Conservation (phyloP, 2,797 vertebrate species). For the Myoxocephalus aenaeus region DNA sequence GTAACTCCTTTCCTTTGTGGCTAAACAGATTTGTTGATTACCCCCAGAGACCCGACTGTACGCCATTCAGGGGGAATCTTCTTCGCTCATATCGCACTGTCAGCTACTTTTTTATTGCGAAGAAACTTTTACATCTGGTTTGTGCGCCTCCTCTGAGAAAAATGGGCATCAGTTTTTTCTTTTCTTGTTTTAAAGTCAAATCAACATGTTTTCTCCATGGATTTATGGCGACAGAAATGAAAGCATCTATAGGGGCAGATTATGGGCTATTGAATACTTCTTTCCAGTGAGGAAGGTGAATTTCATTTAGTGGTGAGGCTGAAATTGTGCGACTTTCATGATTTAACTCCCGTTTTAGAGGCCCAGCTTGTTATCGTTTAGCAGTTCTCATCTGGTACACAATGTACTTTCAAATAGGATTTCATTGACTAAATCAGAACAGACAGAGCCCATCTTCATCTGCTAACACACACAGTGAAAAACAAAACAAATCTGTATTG, state of each 20-base stretch:
- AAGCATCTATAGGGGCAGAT: background rate
- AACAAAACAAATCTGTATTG: slow-evolving; percentile 2
- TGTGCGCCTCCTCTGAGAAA: slow-evolving; percentile 1
- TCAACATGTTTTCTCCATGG: background rate
- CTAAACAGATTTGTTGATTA: slow-evolving; percentile 72
- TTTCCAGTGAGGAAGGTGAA: slow-evolving; percentile 12
- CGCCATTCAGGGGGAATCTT: slow-evolving; percentile 10
- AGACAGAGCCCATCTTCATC: slow-evolving; percentile 21
- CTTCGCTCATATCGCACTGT: slow-evolving; percentile 4
- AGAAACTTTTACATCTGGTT: slow-evolving; percentile 21
- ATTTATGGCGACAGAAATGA: background rate
- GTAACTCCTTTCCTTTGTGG: slow-evolving; percentile 53
- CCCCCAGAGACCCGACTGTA: slow-evolving; percentile 41
- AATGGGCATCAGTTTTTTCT: background rate
- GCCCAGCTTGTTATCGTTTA: slow-evolving; percentile 51
- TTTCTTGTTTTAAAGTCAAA: background rate
- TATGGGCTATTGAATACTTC: background rate
- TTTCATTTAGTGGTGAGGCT: slow-evolving; percentile 21
- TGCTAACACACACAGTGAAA: background rate
- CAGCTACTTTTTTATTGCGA: slow-evolving; percentile 33
- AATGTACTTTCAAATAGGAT: slow-evolving; percentile 16
- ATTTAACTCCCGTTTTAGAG: slow-evolving; percentile 33
- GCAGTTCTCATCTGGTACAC: slow-evolving; percentile 8
- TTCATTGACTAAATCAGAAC: slow-evolving; percentile 35
- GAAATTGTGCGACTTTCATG: slow-evolving; percentile 26